Base-by-base conservation (phyloP, 1,140 invertebrate genomes). In the Geopemphigus sp. region DNA sequence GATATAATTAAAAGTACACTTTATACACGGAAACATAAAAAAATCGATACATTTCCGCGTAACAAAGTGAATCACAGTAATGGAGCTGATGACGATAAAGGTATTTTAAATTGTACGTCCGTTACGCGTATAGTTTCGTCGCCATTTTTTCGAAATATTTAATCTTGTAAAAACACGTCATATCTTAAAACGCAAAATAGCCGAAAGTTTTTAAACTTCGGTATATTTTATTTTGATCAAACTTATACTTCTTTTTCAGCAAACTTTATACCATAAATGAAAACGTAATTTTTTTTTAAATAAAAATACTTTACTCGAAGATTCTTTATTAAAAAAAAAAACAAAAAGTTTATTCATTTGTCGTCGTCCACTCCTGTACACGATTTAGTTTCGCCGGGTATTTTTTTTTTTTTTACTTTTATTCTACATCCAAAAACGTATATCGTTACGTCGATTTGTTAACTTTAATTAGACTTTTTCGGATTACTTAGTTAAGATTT, bases 151-250 rank as follows among this genome's bases (percentile, higher is more conserved):
- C n/a, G 10, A 68, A 68, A 15, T 47, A 47, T 47, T 68, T 47
- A 68, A 68, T 50, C 39, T 24, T 17, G 14, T 26, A 3, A 24
- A 22, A 47, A 47, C 47, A 50, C 14, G 8, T 50, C 6, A 26
- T 68, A 50, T 39, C n/a, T 50, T 26, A 50, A 17, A 15, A 17
- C 15, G 19, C 5, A 17, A 68, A 68, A 68, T 68, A 50, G 24
- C 14, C 24, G 39, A 68, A 50, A 26, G 22, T 50, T 68, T 66
- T 68, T 50, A 50, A 50, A 68, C 12, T 50, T 68, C 2, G 17
- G 45, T 68, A 68, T 68, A 68, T 50, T 68, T 24, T 50, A 50
- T 50, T 68, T 50, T 68, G 5, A 50, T 39, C 66, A 26, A 68
- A 50, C 14, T 17, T 50, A 50, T 68, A 17, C 3, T 59, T 59